Base-by-base conservation (phyloP, 2,113 vertebrate genomes). In the Cinclus mexicanus region DNA sequence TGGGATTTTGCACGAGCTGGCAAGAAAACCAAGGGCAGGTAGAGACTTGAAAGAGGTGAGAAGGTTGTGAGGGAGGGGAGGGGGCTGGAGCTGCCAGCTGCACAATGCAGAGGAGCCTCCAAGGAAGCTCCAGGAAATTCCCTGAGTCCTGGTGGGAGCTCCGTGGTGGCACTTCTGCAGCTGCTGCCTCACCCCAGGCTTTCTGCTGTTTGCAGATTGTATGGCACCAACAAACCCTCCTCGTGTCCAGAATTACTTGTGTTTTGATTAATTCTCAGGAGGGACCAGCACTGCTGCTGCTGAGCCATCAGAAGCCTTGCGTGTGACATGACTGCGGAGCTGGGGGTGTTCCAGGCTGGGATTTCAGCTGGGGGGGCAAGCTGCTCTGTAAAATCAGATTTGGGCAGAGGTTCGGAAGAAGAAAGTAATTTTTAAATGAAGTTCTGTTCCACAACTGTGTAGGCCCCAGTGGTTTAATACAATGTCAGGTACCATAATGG, bases 41-140 rank as follows among this genome's bases (percentile, higher is more conserved):
- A 46, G 50, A 61, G 79, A 42, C 94, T 83, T 76, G 85, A 55
- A 59, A 10, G 7, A 13, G 17, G 20, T 15, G 59, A 68, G 57
- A 61, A 69, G 67, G 7, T 70, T 64, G 65, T 1, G 6, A 63
- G 55, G 44, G 63, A 57, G 23, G 46, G 18, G n/a, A 42, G n/a
- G 39, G 61, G 26, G 50, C 61, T 47, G 89, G 64, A 84, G 72
- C 44, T 6, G 67, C n/a, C 0, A 0, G 31, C 81, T 60, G 41
- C 7, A 2, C 35, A 7, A 4, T 7, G 1, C 47, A 17, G 59
- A 20, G 63, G 0, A 0, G 0, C 10, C 39, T 50, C 0, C 2
- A 4, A 53, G 35, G 35, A 37, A 37, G 74, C 57, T 56, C 65
- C 4, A 29, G 78, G 78, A 68, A 79, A 35, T 60, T 33, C 39